phyloP scores from a whole-genome alignment of 2,888 invertebrate genomes.

The Eupithecia pulchellata region DNA sequence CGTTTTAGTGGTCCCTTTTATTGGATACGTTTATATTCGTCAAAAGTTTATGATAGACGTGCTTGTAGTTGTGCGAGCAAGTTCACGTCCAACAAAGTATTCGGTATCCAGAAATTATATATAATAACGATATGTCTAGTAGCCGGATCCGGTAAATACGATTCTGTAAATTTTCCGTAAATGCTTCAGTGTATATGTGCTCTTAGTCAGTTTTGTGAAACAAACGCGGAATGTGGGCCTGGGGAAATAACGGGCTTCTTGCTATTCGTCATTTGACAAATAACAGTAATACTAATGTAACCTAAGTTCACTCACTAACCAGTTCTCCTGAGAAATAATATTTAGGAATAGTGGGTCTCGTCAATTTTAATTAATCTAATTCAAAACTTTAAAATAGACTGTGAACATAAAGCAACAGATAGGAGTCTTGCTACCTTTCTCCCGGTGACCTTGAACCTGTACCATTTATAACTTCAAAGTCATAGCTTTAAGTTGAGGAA shows the following conservation, averaged over 20 bases:
- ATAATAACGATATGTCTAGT: not conserved
- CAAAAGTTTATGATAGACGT: not conserved
- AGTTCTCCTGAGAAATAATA: not conserved
- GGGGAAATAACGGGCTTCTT: constrained; percentile 2
- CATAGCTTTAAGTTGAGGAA: no score
- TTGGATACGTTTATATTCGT: not conserved
- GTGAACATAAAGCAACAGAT: no score
- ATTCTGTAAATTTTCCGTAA: not conserved
- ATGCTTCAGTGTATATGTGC: not conserved
- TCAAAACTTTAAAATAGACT: not conserved
- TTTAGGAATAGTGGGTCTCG: not conserved
- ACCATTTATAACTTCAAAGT: no score
- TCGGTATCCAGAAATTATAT: not conserved
- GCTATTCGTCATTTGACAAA: not conserved
- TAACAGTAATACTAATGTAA: not conserved
- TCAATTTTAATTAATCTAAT: not conserved
- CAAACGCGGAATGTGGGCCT: not conserved
- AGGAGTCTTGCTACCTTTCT: not conserved
- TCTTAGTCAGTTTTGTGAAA: not conserved
- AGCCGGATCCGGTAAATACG: not conserved
- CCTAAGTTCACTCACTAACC: not conserved
- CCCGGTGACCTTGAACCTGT: not conserved
- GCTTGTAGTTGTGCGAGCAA: not conserved
- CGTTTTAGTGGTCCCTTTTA: no score
- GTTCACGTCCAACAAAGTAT: not conserved